phyloP scores from a whole-genome alignment of 2,113 vertebrate genomes.

The Cinclus mexicanus region DNA sequence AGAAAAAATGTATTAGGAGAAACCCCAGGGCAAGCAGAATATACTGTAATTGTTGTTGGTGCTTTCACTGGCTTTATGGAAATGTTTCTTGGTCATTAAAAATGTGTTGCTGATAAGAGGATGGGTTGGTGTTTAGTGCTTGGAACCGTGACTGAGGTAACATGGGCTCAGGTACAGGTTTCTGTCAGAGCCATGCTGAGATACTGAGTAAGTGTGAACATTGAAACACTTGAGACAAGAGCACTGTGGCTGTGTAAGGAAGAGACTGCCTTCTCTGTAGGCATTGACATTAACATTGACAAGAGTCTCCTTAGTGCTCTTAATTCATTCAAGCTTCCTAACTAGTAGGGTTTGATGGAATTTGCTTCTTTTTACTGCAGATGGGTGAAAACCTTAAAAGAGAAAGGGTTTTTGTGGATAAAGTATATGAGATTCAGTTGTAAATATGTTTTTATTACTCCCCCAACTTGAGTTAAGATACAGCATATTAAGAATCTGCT shows the following conservation, averaged over 20 bases:
- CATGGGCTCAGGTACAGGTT: neutral
- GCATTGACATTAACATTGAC: neutral
- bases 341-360: neutral
- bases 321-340: neutral
- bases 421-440: neutral
- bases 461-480: neutral
- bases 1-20: neutral
- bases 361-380: neutral
- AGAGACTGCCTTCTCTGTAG: neutral
- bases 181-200: neutral
- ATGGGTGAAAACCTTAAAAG: neutral
- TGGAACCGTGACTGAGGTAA: neutral
- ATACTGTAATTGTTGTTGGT: neutral
- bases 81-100: neutral
- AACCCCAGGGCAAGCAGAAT: neutral
- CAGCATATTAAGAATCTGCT: neutral
- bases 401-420: neutral
- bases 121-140: neutral
- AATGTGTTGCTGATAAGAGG: neutral
- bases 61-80: neutral
- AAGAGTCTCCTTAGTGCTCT: neutral
- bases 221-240: neutral
- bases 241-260: neutral
- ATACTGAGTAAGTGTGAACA: rapidly evolving
- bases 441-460: neutral